These are phyloP conservation scores for Gadus chalcogrammus DNA, from an alignment of 2,113 vertebrate genomes.

Conservation along the genomic window DNA sequence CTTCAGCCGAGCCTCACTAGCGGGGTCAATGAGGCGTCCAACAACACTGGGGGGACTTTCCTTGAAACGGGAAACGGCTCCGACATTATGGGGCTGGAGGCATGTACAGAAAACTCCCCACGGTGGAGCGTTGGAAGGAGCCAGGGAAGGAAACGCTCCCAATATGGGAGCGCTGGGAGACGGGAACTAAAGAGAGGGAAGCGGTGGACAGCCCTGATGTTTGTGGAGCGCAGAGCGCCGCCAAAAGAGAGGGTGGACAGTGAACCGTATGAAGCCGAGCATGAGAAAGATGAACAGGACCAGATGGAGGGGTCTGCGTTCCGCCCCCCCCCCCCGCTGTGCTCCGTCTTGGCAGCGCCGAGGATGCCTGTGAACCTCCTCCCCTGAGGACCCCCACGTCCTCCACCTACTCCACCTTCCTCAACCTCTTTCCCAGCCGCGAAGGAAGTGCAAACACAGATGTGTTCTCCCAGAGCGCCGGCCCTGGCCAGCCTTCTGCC, in stretches of 20 bases:
- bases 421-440: slow-evolving; percentile 35
- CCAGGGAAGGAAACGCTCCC: slow-evolving; percentile 24
- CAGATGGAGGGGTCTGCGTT: slow-evolving; percentile 20
- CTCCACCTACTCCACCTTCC: slow-evolving; percentile 25
- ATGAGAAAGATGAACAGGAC: slow-evolving; percentile 48
- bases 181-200: slow-evolving; percentile 17
- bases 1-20: too few relatives aligned
- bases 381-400: slow-evolving; percentile 25
- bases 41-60: slow-evolving; percentile 15
- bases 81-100: slow-evolving; percentile 31
- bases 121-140: slow-evolving; percentile 35
- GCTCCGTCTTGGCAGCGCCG: slow-evolving; percentile 26
- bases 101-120: slow-evolving; percentile 46
- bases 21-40: too few relatives aligned
- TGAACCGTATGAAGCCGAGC: slow-evolving; percentile 38
- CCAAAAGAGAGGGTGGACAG: slow-evolving; percentile 42
- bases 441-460: slow-evolving; percentile 64
- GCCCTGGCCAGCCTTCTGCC: slow-evolving; percentile 4
- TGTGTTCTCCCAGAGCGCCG: slow-evolving; percentile 47
- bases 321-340: slow-evolving; percentile 1
- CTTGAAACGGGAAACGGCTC: slow-evolving; percentile 14
- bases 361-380: slow-evolving; percentile 48
- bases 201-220: neutral
- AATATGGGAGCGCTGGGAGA: slow-evolving; percentile 50
- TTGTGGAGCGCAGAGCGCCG: slow-evolving; percentile 4